Conservation (phyloP, 2,888 invertebrate species). For the Dicyrtomina minuta region DNA sequence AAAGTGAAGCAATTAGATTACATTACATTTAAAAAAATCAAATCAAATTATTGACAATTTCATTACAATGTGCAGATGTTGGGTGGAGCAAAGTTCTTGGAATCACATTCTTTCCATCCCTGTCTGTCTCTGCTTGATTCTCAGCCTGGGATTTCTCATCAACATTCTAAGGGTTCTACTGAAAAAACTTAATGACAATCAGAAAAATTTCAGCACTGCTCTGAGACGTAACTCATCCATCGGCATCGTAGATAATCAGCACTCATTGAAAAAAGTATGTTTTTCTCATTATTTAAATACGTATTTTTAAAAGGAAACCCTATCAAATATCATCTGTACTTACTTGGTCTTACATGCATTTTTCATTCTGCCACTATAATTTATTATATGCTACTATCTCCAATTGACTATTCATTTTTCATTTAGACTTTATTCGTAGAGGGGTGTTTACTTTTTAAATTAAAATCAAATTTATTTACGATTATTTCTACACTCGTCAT, state of each 20-base stretch:
- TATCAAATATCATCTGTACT: no score
- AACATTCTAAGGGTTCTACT: slow-evolving; percentile 86
- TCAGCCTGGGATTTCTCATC: slow-evolving; percentile 81
- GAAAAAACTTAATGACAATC: slow-evolving; percentile 62
- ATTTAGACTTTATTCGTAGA: no score
- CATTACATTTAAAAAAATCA: no score
- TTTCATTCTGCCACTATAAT: no score
- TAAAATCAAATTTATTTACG: no score
- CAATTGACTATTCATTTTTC: no score
- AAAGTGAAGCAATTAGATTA: no score
- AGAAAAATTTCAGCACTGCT: slow-evolving; percentile 46
- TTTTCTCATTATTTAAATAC: not conserved
- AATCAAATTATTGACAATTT: no score
- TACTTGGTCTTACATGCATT: no score
- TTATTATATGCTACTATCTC: no score
- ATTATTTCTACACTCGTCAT: no score
- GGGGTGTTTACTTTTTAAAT: no score
- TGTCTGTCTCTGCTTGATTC: slow-evolving; percentile 74
- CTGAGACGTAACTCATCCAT: slow-evolving; percentile 44
- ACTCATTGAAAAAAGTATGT: slow-evolving; percentile 48
- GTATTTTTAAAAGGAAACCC: not conserved
- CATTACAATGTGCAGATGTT: slow-evolving; percentile 72
- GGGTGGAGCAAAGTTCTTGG: slow-evolving; percentile 73
- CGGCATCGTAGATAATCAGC: slow-evolving; percentile 46
- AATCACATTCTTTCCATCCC: slow-evolving; percentile 74